Base-by-base conservation (phyloP, 2,113 vertebrate species). In the Nibea coibor region DNA sequence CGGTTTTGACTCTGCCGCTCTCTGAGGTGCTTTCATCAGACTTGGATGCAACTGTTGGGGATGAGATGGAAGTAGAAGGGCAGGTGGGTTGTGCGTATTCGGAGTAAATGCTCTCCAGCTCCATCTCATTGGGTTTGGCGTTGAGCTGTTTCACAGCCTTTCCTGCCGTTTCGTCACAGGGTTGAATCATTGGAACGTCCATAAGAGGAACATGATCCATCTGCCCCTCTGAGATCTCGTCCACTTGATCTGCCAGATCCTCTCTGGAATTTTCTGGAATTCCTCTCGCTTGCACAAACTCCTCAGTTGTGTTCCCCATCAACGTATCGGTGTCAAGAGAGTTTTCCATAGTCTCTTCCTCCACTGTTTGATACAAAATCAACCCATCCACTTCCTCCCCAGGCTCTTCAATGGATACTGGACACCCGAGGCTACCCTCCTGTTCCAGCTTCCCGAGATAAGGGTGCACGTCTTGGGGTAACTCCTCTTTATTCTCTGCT, bases 291-390 rank as follows among this genome's bases (percentile, higher is more conserved):
- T 61, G 48, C 12, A 87, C 65, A 26, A 90, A 80, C 56, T 75
- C 78, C 50, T 51, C 84, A 1, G 75, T 9, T 1, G 76, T 9
- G 3, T 78, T 66, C 4, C 12, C 73, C 39, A 87, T 86, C 42
- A 89, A 45, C 0, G 72, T 47, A 6, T 82, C 91, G 1, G 83
- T 2, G 10, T 83, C 83, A 0, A 88, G 74, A 50, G 88, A 74
- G 31, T 77, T 85, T 12, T 77, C 86, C 26, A 69, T 53, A 0
- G 76, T 50, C 10, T 65, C 73, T 20, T 88, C 84, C 26, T 89
- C 89, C 4, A 74, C 75, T 0, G 87, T 39, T 12, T 88, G 91
- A 50, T 89, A 91, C 67, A 94, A 16, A 26, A 92, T 86, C 75
- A 94, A 47, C 2, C 80, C 61, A 0, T 84, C 87, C 59, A 88